Evolutionary conservation across 2,797 vertebrate genomes (phyloP), one percentile per base, ranked within the genome.

Genomic region (Gadopsis bispinosus): DNA sequence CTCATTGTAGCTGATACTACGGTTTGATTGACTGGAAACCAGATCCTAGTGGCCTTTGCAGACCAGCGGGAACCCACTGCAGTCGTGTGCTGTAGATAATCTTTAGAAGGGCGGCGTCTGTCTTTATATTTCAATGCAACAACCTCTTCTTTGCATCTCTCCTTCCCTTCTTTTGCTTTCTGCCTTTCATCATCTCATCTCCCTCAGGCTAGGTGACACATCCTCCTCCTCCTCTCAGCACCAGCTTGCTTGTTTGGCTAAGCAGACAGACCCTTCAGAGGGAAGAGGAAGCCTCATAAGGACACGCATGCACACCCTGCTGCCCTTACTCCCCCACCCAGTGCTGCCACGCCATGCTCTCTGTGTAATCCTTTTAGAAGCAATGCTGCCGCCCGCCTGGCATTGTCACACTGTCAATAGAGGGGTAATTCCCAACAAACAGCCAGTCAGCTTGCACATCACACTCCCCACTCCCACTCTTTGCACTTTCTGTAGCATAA

Each of bases 291-390:
- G 74, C 75, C 51, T 79, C 67, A 66, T 73, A 77, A 39, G 85
- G 73, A 83, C 82, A 86, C 75, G 77, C 83, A 81, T 45, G 62
- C 80, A 83, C 76, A 56, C 79, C 80, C 84, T 55, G 56, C 50
- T 58, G 37, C 81, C 77, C 81, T 69, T 11, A 7, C 53, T 65
- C 58, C 37, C 69, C 83, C 79, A 85, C 81, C 83, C 89, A 80
- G 69, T 68, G 73, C 84, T 73, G 70, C 85, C 78, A 79, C 73
- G 86, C 85, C 84, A 72, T 68, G 85, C 91, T 90, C 80, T 63
- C 64, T 26, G 76, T 93, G 93, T 94, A 94, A 95, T 95, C 94
- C 94, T 86, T 88, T 95, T 92, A 93, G 82, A 69, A 83, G 83
- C 85, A 74, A 82, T 50, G 73, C 83, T 71, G 79, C 80, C 79